Evolutionary conservation across 2,797 vertebrate species (phyloP).

Genomic region (Centropyge bicolor): DNA sequence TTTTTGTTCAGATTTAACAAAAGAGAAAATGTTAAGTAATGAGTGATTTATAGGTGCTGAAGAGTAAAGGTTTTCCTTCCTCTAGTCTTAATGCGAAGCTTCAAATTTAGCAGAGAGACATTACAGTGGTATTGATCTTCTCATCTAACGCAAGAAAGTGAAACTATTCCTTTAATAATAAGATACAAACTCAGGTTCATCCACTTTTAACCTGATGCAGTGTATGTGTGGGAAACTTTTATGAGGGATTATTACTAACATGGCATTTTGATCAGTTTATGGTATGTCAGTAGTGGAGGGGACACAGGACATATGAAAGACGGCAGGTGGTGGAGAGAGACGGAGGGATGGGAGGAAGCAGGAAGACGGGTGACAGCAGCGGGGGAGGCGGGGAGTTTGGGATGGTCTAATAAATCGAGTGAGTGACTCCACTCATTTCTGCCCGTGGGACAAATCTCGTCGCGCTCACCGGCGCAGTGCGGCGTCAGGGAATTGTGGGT

Average conservation of each 20-base stretch:
- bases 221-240: not conserved
- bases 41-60: too few species aligned
- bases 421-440: conserved; percentile 82
- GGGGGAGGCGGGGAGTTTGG: conserved; percentile 63
- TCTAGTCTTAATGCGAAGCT: not conserved
- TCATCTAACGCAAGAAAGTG: not conserved
- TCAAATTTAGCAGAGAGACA: not conserved
- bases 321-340: conserved; percentile 62
- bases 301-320: conserved; percentile 67
- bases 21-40: too few species aligned
- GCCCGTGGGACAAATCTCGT: conserved; percentile 83
- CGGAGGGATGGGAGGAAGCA: conserved; percentile 30
- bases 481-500: conserved; percentile 80
- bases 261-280: conserved; percentile 17
- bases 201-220: not conserved
- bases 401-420: conserved; percentile 85
- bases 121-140: not conserved
- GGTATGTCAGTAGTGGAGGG: conserved; percentile 1
- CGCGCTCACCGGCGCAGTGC: conserved; percentile 62
- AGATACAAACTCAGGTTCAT: not conserved
- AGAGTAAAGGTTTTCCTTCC: not conserved
- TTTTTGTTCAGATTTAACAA: too few species aligned
- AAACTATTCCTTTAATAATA: not conserved
- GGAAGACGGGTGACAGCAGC: conserved; percentile 55
- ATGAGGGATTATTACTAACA: not conserved